These are phyloP conservation scores for Morpho deidamia DNA, from an alignment of 2,888 invertebrate genomes.

Conservation along the genomic window DNA sequence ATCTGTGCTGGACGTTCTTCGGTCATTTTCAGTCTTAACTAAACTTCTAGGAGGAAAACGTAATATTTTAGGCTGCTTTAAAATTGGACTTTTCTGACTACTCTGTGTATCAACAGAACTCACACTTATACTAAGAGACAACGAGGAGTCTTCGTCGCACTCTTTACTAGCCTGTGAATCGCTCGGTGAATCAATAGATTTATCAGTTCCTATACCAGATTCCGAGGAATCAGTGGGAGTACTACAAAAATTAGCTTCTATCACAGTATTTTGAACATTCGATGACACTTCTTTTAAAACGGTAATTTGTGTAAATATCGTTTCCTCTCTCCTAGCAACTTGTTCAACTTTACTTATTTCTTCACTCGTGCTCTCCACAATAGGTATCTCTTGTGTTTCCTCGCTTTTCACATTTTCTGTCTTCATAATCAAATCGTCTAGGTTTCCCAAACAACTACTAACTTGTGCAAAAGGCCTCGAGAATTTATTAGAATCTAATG, in stretches of 20 bases:
- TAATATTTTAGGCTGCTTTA: conserved; percentile 89
- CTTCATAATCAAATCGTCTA: conserved; percentile 42
- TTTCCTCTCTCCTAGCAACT: conserved; percentile 61
- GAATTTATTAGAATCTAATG: conserved; percentile 56
- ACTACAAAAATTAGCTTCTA: conserved; percentile 65
- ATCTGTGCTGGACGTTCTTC: conserved; percentile 59
- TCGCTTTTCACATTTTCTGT: conserved; percentile 27
- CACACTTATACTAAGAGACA: conserved; percentile 65
- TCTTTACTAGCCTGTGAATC: conserved; percentile 70
- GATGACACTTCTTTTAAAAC: conserved; percentile 68
- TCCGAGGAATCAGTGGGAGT: conserved; percentile 64
- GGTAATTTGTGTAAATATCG: conserved; percentile 68
- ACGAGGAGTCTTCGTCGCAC: conserved; percentile 67
- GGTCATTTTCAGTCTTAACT: conserved; percentile 48
- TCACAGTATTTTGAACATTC: conserved; percentile 61
- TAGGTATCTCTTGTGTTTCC: conserved; percentile 21
- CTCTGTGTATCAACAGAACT: conserved; percentile 55
- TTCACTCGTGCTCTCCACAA: conserved; percentile 34
- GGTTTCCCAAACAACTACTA: conserved; percentile 53
- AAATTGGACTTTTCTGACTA: conserved; percentile 84
- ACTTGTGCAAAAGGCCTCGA: conserved; percentile 68
- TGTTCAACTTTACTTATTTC: conserved; percentile 55
- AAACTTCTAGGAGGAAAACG: conserved; percentile 83
- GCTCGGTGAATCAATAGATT: conserved; percentile 70
- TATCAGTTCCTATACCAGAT: conserved; percentile 70